Conservation (phyloP, 2,113 vertebrate genomes). For the Rallus limicola region DNA sequence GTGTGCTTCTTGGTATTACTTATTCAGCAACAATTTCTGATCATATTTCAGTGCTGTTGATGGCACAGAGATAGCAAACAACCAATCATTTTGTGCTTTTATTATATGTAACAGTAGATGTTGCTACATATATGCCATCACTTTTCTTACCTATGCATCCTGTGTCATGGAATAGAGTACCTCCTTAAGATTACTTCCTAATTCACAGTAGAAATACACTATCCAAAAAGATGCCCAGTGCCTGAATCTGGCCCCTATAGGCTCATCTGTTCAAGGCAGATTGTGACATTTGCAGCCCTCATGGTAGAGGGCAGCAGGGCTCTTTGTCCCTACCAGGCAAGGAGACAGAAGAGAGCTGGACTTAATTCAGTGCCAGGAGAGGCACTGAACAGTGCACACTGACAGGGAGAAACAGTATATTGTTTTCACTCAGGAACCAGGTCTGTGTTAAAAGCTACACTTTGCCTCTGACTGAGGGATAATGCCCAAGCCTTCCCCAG, state of each 20-base stretch:
- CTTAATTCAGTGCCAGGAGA: background rate
- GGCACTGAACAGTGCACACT: background rate
- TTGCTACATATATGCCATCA: background rate
- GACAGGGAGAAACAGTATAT: background rate
- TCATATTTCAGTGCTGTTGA: background rate
- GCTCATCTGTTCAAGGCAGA: background rate
- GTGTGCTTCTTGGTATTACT: background rate
- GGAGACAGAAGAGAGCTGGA: background rate
- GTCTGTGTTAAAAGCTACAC: background rate
- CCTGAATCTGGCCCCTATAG: background rate
- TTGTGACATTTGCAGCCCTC: background rate
- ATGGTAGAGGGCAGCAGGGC: background rate
- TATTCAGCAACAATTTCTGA: background rate
- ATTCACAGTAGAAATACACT: background rate
- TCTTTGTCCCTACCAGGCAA: background rate
- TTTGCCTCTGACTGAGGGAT: background rate
- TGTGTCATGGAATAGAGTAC: background rate
- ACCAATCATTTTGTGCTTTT: background rate
- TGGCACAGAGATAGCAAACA: background rate
- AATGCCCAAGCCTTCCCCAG: background rate
- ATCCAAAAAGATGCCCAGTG: background rate
- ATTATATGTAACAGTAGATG: background rate
- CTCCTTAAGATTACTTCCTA: background rate
- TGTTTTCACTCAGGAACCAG: background rate
- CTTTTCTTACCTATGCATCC: background rate